Evolutionary conservation across 2,113 vertebrate genomes (phyloP), one percentile per base, ranked within the genome.

Genomic region (Condylura cristata): DNA sequence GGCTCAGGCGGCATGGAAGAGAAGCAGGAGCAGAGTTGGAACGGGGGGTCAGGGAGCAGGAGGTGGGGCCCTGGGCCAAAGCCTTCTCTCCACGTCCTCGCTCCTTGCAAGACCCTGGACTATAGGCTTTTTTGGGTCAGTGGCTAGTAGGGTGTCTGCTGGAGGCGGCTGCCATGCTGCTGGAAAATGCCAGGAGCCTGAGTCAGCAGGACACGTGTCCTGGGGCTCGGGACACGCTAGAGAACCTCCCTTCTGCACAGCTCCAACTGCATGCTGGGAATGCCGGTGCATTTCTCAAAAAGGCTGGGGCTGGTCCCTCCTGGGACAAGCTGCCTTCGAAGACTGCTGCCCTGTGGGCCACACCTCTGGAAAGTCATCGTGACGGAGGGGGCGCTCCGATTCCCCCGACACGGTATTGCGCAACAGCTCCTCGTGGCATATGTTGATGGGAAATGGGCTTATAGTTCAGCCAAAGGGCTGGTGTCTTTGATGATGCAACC

Each of bases 401-500:
- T 24, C 65, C 56, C 63, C 44, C 65, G 79, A 90, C 44, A 85
- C 41, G 10, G 8, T 13, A 81, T 97, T 96, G 85, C 96, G 95
- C 95, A 97, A 93, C 11, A 75, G 60, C 70, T 17, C 63, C 83
- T 89, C 83, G 8, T 39, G n/a, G 95, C 84, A 93, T 61, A 84
- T 8, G 1, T 65, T 95, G 90, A 85, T 3, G 81, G 90, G 95
- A 96, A 97, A 68, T 37, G 61, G 95, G 60, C 72, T 85, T 11
- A 0, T 26, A 56, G 95, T 72, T 97, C 95, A 93, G 95, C 95
- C 96, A 97, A 93, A 96, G 95, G 92, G 48, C 91, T 94, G 87
- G 37, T 75, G 75, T 63, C 71, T 83, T 60, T 60, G 66, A 85
- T 96, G 95, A 93, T 41, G 75, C 90, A 96, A 94, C 58, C 86